Conservation (phyloP, 1,140 invertebrate species). For the Papilio polyxenes region DNA sequence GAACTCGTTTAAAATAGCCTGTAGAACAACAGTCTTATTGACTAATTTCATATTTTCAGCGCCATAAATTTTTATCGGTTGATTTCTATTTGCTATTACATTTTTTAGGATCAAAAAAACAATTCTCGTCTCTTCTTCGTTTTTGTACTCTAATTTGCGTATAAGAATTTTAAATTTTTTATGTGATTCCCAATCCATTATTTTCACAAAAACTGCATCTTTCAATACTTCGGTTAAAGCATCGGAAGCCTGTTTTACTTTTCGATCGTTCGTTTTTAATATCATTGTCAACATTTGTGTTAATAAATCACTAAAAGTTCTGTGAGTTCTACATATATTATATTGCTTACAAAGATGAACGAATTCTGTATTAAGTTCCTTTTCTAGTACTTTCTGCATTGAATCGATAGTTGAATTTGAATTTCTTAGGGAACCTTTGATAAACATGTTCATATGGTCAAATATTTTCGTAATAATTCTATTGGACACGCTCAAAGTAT, state of each 20-base stretch:
- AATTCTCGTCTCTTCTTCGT: slow-evolving; percentile 29
- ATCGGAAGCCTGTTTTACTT: slow-evolving; percentile 48
- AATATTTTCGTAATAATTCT: slow-evolving; percentile 44
- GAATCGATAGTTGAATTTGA: slow-evolving; percentile 37
- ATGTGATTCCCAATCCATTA: slow-evolving; percentile 39
- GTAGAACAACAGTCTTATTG: slow-evolving; percentile 47
- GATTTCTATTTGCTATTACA: slow-evolving; percentile 46
- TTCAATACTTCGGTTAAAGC: slow-evolving; percentile 51
- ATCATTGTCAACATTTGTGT: slow-evolving; percentile 43
- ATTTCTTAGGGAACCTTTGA: slow-evolving; percentile 33
- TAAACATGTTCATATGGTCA: slow-evolving; percentile 44
- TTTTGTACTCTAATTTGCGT: slow-evolving; percentile 34
- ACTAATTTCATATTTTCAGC: slow-evolving; percentile 32
- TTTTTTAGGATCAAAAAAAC: slow-evolving; percentile 50
- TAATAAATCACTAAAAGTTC: slow-evolving; percentile 51
- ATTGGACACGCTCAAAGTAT: slow-evolving; percentile 53
- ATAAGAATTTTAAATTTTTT: slow-evolving; percentile 41
- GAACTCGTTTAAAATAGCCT: slow-evolving; percentile 47
- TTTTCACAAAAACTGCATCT: slow-evolving; percentile 38
- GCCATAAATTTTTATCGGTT: slow-evolving; percentile 45
- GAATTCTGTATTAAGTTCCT: slow-evolving; percentile 45
- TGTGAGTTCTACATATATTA: slow-evolving; percentile 45
- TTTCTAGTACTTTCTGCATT: slow-evolving; percentile 47
- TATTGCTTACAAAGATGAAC: slow-evolving; percentile 51
- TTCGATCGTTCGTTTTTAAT: slow-evolving; percentile 42